Percentiles rank a stretch among this genome's conserved stretches.
Conservation (phyloP, 2,113 vertebrate genomes). For the Ploceus nigricollis region DNA sequence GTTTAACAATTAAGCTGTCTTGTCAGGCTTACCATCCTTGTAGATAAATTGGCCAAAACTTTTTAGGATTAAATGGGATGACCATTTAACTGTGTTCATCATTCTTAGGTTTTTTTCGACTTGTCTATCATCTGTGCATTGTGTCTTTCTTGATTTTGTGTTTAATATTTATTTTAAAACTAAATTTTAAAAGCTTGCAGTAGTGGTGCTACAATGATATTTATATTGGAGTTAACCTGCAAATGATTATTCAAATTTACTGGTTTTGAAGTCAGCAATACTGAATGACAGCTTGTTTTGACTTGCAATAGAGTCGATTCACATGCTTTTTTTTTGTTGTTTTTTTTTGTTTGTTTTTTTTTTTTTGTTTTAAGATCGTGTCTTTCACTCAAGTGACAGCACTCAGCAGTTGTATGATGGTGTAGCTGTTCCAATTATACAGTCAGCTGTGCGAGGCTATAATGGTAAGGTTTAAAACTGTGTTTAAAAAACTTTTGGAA, state of each 20-base stretch:
- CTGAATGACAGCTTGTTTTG: background rate
- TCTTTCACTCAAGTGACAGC: slow-evolving; percentile 83
- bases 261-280: background rate
- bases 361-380: slow-evolving; percentile 75
- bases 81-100: background rate
- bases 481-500: background rate
- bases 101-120: background rate
- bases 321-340: background rate
- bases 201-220: background rate
- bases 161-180: background rate
- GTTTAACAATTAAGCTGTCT: background rate
- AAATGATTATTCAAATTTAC: background rate
- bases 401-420: slow-evolving; percentile 85
- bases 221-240: background rate
- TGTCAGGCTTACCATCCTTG: background rate
- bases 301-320: background rate
- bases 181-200: background rate
- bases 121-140: background rate
- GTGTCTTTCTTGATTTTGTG: background rate
- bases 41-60: background rate
- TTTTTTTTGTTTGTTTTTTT: background rate
- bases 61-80: background rate
- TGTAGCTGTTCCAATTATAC: slow-evolving; percentile 88
- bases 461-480: slow-evolving; percentile 78
- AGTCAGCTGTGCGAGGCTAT: slow-evolving; percentile 90